Evolutionary conservation across 2,113 vertebrate genomes (phyloP).

Genomic region (Cyanoliseus patagonus): DNA sequence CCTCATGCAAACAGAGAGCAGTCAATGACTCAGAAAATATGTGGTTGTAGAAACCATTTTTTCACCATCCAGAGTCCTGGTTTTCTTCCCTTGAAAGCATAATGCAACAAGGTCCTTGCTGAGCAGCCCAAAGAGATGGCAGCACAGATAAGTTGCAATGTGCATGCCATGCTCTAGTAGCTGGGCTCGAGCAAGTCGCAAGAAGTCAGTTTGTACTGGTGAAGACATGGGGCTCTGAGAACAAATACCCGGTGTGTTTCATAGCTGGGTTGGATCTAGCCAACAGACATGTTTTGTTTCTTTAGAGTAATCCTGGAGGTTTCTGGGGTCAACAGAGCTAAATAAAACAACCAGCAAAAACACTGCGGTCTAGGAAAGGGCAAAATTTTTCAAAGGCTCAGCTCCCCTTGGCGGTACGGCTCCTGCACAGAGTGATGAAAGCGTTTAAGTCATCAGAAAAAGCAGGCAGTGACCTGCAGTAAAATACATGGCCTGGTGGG

Average conservation of each 20-base stretch:
- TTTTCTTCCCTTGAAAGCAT: conserved; percentile 36
- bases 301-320: conserved; percentile 1
- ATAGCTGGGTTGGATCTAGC: neutral
- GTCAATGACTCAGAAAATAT: neutral
- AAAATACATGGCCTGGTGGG: neutral
- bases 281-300: neutral
- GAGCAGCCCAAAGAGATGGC: neutral
- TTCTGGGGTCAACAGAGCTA: conserved; percentile 26
- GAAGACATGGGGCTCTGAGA: neutral
- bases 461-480: conserved; percentile 26
- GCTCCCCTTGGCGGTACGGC: fast-evolving
- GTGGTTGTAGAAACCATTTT: neutral
- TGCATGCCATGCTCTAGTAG: neutral
- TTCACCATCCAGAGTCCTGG: neutral
- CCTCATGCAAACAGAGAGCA: neutral
- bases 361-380: neutral
- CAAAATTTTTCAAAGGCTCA: neutral
- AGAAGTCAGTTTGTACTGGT: neutral
- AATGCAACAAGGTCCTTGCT: neutral
- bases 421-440: neutral
- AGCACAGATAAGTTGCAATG: neutral
- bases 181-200: neutral
- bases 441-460: conserved; percentile 23
- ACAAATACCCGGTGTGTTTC: neutral
- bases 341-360: conserved; percentile 32